Conservation (phyloP, 1,140 invertebrate genomes). For the Apolygus lucorum region DNA sequence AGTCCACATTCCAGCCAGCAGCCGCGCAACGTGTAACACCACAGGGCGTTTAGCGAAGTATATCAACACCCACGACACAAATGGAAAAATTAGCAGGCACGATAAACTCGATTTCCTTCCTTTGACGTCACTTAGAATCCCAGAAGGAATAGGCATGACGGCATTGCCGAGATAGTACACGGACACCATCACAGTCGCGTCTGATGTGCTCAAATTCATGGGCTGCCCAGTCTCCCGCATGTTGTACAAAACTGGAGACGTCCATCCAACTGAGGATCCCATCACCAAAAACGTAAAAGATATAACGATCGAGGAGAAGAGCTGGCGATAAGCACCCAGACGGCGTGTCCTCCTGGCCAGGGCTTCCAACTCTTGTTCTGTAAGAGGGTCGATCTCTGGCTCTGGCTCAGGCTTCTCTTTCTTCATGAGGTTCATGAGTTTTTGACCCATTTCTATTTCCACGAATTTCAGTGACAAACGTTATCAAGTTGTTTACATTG, state of each 20-base stretch:
- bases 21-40: conserved; percentile 49
- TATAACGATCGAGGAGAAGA: neutral
- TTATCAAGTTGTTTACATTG: too few relatives aligned
- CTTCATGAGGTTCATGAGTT: too few relatives aligned
- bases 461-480: too few relatives aligned
- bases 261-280: conserved; percentile 64
- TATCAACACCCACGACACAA: conserved; percentile 26
- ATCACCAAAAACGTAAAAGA: conserved; percentile 7
- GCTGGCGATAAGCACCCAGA: too few relatives aligned
- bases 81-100: conserved; percentile 43
- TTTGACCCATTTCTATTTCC: too few relatives aligned
- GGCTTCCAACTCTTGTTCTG: too few relatives aligned
- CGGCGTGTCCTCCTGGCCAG: too few relatives aligned
- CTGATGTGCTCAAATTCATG: conserved; percentile 17
- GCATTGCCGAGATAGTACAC: conserved; percentile 28
- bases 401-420: too few relatives aligned
- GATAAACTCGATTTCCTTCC: conserved; percentile 63
- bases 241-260: conserved; percentile 54
- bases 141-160: conserved; percentile 29
- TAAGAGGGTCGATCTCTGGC: too few relatives aligned
- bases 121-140: conserved; percentile 57
- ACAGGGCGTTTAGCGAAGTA: conserved; percentile 19
- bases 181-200: conserved; percentile 27
- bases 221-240: conserved; percentile 41
- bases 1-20: conserved; percentile 46